Base-by-base conservation (phyloP, 2,888 invertebrate species). In the Galeopsomyia nigrocyanea region DNA sequence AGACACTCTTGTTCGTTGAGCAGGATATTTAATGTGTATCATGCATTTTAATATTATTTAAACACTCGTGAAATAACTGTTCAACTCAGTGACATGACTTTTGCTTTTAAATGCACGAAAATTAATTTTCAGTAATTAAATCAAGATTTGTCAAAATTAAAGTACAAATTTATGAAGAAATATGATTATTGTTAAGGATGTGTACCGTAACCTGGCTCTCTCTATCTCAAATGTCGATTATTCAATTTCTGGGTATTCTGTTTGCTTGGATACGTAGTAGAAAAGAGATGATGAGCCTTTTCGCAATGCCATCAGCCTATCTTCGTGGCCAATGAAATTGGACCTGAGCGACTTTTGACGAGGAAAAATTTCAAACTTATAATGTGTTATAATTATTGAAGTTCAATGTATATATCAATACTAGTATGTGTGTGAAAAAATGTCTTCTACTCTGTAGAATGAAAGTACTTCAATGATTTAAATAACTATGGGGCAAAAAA, bases 241-340 rank as follows among this genome's bases (percentile, higher is more conserved):
- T 66, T 53, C 53, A 64, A 66, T 61, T 51, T 66, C 22, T 53
- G 56, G 39, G 53, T 73, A 57, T 71, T 64, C 31, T 67, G 13
- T 13, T 39, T 39, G 39, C 13, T 7, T 39, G 10, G 10, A 39
- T 39, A 9, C 39, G 39, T 39, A 39, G 39, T 10, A 39, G 7
- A 39, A 13, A 3, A 39, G 13, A 39, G 13, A 39, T 1, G 39
- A 39, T 39, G 39, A 1, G 39, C 10, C 39, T 39, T 39, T 3
- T 39, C 10, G 7, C 39, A 39, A 76, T 77, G 79, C 78, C 80
- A 79, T 80, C 73, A 75, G 75, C 68, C 77, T 77, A 26, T 61
- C 19, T 50, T 73, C 64, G 68, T 73, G 79, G 77, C 80, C 82
- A 83, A 83, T 83, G 49, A 80, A 80, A 82, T 82, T 84, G 81